Percentiles rank a stretch among this genome's conserved stretches.
These are phyloP conservation scores for Cladopsammia gracilis DNA, from an alignment of 64 coral and sea anemone species.

Conservation along the genomic window DNA sequence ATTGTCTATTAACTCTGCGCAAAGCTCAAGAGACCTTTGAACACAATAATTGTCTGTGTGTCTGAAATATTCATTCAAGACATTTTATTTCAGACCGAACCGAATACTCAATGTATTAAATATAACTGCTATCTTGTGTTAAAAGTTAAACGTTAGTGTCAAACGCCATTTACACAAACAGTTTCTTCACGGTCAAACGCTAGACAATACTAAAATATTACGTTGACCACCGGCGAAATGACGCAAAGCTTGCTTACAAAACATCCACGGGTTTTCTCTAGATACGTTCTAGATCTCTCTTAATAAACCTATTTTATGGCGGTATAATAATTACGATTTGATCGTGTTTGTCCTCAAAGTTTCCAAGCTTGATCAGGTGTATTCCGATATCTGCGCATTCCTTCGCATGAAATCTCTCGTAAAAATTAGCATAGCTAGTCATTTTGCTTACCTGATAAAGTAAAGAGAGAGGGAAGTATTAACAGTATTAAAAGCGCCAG, in stretches of 20 bases:
- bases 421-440: background rate
- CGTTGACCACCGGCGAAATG: too few relatives aligned
- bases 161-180: too few relatives aligned
- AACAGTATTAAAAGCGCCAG: background rate
- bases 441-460: constrained; percentile 1
- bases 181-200: too few relatives aligned
- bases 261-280: too few relatives aligned
- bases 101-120: background rate
- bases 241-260: too few relatives aligned
- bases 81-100: background rate
- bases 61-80: background rate
- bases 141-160: too few relatives aligned
- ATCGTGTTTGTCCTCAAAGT: too few relatives aligned
- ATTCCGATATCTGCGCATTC: background rate
- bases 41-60: background rate
- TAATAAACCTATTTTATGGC: too few relatives aligned
- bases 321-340: too few relatives aligned
- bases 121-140: background rate
- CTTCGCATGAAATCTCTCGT: background rate
- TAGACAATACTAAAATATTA: too few relatives aligned
- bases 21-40: background rate
- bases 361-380: too few relatives aligned
- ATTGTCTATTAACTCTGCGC: background rate
- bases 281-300: too few relatives aligned
- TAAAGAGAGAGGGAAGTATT: background rate